A percentile compares a stretch with the other conserved stretches of the same genome.
Evolutionary conservation across 2,888 invertebrate genomes (phyloP).

Genomic region (Drosophila algonquin): DNA sequence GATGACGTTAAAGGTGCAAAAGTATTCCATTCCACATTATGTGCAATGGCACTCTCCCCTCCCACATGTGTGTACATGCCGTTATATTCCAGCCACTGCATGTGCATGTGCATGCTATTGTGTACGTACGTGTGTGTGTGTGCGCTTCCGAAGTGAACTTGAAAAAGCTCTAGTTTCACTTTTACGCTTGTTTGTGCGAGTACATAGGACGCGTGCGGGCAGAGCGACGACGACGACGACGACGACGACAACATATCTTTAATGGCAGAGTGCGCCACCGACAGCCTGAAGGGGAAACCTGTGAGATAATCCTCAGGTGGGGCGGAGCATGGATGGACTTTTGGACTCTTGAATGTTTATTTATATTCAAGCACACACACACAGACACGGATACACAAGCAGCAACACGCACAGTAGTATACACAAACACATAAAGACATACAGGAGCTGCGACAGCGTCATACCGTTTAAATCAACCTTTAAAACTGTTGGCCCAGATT

Average conservation of each 20-base stretch:
- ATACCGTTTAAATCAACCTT: constrained; percentile 71
- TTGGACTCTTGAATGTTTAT: constrained; percentile 27
- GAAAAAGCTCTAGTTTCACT: constrained; percentile 73
- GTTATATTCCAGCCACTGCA: constrained; percentile 5
- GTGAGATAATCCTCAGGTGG: constrained; percentile 4
- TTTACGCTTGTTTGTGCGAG: constrained; percentile 41
- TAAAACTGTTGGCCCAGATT: constrained; percentile 82
- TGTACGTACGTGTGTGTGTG: constrained; percentile 2
- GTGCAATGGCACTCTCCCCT: neutral
- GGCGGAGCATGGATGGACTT: constrained; percentile 15
- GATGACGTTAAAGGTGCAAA: neutral
- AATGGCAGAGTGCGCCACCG: constrained; percentile 5
- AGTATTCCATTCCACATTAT: neutral
- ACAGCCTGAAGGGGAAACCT: neutral
- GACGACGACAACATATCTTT: constrained; percentile 16
- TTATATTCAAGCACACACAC: constrained; percentile 10
- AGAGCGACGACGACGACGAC: neutral
- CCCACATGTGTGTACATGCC: constrained; percentile 16
- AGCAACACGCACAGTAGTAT: neutral
- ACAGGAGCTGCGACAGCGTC: constrained; percentile 15
- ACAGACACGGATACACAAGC: neutral
- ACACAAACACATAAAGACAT: constrained; percentile 15
- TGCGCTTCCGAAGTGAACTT: constrained; percentile 57
- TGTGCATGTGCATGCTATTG: neutral
- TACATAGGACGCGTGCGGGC: constrained; percentile 24